A percentile compares a stretch with the other conserved stretches of the same genome.
Evolutionary conservation across 2,113 vertebrate species (phyloP).

Genomic region (Elephas maximus): DNA sequence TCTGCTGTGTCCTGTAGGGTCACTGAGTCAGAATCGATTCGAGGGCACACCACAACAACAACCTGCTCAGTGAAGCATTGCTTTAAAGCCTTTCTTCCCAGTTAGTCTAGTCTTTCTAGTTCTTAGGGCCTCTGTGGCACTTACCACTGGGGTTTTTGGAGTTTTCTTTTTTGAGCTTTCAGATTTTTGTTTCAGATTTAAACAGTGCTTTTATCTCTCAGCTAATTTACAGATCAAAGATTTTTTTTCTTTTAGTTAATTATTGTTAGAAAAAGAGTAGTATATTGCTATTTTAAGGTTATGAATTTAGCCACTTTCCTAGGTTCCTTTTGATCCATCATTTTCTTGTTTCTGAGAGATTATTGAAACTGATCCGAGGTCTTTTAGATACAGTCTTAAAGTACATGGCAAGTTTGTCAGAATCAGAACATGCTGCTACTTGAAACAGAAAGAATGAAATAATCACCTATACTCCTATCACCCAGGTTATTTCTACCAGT

Average conservation of each 20-base stretch:
- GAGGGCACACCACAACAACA: too few relatives aligned
- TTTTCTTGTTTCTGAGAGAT: conserved; percentile 5
- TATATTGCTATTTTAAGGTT: background rate
- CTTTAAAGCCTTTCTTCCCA: background rate
- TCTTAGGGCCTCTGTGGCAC: background rate
- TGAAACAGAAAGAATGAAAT: conserved; percentile 7
- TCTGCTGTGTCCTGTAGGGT: too few relatives aligned
- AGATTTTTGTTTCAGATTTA: background rate
- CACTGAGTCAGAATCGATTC: too few relatives aligned
- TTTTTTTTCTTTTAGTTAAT: background rate
- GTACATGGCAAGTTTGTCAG: background rate
- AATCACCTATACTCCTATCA: conserved; percentile 17
- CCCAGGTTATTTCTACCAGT: background rate
- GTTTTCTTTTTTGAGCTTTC: background rate
- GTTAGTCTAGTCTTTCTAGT: background rate
- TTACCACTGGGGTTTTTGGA: background rate
- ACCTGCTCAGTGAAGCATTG: background rate
- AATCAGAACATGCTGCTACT: background rate
- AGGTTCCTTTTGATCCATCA: background rate
- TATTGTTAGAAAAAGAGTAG: background rate
- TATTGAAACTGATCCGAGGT: background rate
- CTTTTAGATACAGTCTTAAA: background rate
- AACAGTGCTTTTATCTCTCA: background rate
- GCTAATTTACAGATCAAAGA: conserved; percentile 11
- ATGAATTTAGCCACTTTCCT: background rate